Evolutionary conservation across 2,797 vertebrate species (phyloP), one percentile per base, ranked within the genome.

Genomic region (Eleutherodactylus coqui): DNA sequence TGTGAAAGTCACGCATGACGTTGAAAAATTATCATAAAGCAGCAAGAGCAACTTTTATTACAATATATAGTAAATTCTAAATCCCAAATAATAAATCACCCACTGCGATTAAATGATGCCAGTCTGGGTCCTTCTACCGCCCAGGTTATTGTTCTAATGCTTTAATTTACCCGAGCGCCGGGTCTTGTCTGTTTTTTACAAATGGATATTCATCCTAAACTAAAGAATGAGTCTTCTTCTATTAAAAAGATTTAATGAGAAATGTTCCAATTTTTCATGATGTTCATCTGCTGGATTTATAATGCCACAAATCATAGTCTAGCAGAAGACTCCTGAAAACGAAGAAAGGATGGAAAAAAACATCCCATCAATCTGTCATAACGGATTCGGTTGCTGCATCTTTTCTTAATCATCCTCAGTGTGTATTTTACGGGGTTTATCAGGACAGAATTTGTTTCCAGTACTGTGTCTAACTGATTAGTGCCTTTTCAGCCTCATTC

Each of bases 381-480:
- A 60, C 51, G 69, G 6, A 75, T 81, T 75, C 70, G 51, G 77
- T 60, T 72, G 45, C 38, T 85, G 75, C 27, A 72, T 51, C 32
- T 79, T 80, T 75, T 79, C 69, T 51, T 82, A 86, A 81, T 86
- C 73, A 75, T 77, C 70, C 60, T 43, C 55, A 43, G 47, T 82
- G 55, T 67, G 82, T 45, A 86, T 76, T 75, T 81, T 76, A 67
- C 58, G 11, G 34, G 70, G 41, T 67, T 86, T 86, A 81, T 76
- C 60, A 51, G 79, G 27, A 86, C 72, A 86, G 70, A 82, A 83
- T 83, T 82, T 83, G 85, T 86, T 86, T 86, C 64, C 34, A 81
- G 78, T 58, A 38, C 58, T 83, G 73, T 86, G 58, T 82, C 85
- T 34, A 83, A 83, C 85, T 83, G 85, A 86, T 86, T 86, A 83